Base-by-base conservation (phyloP, 2,888 invertebrate species). In the Trachelus troglodyta region DNA sequence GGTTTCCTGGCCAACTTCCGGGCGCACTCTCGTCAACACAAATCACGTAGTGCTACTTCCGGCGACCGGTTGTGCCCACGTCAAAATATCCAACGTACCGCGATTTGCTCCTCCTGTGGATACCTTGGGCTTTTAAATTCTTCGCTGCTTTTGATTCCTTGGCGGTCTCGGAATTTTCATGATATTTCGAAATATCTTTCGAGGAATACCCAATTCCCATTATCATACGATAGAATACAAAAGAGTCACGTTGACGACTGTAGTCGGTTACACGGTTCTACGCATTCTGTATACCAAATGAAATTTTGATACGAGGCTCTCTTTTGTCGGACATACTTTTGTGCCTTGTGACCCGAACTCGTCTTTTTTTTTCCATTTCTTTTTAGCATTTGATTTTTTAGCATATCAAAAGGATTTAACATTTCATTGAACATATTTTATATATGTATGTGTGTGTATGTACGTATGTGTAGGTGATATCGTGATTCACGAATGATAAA, bases 1-100 rank as follows among this genome's bases (percentile, higher is more conserved):
- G 86, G 86, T 87, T 87, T 86, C 85, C 85, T 83, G 84, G 76
- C 78, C 83, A 83, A 81, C 83, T 87, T 86, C 85, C 84, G 83
- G 82, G 83, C 83, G 82, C 83, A 83, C 82, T 84, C 74, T 86
- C 87, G 76, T 79, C 82, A 87, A 87, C 79, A 85, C 87, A 79
- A 81, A 86, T 88, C 88, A 88, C 88, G 88, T 86, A 75, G 76
- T 23, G 69, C 69, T 73, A 81, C 83, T 85, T 88, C 88, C 88
- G 87, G 85, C 76, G 83, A 85, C 3, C 9, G 56, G 56, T 23
- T 23, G 23, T 15, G 23, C 56, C 23, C 23, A 23, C 56, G 56
- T 56, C 23, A 23, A 56, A 23, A 56, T 56, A 9, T 56, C 23
- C 56, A 56, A 23, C 40, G 40, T 15, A 15, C 40, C 40, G 40